Evolutionary conservation across 2,113 vertebrate species (phyloP).

Genomic region (Syrmaticus mikado): DNA sequence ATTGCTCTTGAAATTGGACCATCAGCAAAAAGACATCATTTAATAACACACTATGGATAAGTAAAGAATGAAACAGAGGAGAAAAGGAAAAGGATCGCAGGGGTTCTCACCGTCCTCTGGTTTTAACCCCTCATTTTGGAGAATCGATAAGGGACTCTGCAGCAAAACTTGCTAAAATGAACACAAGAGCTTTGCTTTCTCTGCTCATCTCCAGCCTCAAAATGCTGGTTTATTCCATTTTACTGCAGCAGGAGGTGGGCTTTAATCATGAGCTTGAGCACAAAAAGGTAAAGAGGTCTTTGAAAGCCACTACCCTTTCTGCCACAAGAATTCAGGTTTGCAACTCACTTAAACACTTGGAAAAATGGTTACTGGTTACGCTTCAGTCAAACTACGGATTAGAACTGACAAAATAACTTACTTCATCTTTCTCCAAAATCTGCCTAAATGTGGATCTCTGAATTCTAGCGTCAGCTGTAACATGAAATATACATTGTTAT

Average conservation of each 20-base stretch:
- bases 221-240: not conserved
- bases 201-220: not conserved
- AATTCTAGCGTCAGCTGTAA: not conserved
- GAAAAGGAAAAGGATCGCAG: not conserved
- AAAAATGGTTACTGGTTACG: not conserved
- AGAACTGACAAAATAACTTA: not conserved
- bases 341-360: not conserved
- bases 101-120: not conserved
- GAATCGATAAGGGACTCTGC: not conserved
- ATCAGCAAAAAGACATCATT: not conserved
- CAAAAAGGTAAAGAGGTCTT: not conserved
- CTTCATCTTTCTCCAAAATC: not conserved
- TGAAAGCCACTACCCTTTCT: not conserved
- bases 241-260: not conserved
- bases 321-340: not conserved
- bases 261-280: not conserved
- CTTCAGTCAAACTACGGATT: not conserved
- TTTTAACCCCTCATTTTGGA: not conserved
- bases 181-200: not conserved
- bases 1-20: not conserved
- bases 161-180: not conserved
- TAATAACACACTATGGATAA: not conserved
- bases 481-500: not conserved
- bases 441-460: not conserved
- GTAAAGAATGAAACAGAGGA: not conserved